These are phyloP conservation scores for Ascaphus truei DNA, from an alignment of 2,113 vertebrate genomes.

Conservation along the genomic window DNA sequence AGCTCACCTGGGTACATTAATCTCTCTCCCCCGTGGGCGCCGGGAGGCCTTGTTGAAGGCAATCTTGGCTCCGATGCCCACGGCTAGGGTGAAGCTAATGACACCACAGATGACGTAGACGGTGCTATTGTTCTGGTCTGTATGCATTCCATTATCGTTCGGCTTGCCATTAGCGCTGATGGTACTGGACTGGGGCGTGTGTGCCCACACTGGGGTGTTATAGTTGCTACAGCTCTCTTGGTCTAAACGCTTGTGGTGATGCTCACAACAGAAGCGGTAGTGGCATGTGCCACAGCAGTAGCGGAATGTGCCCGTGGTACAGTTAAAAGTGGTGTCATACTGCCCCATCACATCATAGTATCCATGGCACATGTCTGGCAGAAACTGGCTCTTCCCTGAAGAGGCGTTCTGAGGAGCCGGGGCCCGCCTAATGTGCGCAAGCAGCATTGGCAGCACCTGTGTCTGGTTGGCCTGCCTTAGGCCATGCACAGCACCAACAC, in stretches of 20 bases:
- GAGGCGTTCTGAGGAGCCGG: slow-evolving; percentile 40
- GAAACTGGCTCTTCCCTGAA: slow-evolving; percentile 25
- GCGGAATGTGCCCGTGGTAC: slow-evolving; percentile 79
- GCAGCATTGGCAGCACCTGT: slow-evolving; percentile 37
- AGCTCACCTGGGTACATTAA: slow-evolving; percentile 82
- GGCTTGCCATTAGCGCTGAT: slow-evolving; percentile 54
- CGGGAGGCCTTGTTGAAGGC: slow-evolving; percentile 87
- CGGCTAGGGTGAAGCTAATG: slow-evolving; percentile 81
- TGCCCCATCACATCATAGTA: slow-evolving; percentile 93
- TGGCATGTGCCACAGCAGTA: slow-evolving; percentile 89
- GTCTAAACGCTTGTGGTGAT: slow-evolving; percentile 71
- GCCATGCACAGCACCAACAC: slow-evolving; percentile 24
- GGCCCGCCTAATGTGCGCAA: slow-evolving; percentile 52
- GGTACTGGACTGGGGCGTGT: slow-evolving; percentile 64
- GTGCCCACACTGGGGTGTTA: slow-evolving; percentile 81
- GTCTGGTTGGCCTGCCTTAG: slow-evolving; percentile 25
- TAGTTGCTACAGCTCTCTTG: slow-evolving; percentile 82
- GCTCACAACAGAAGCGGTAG: slow-evolving; percentile 89
- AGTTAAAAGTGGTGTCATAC: slow-evolving; percentile 85
- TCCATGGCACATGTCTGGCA: slow-evolving; percentile 76
- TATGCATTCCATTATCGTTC: slow-evolving; percentile 53
- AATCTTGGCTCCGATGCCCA: slow-evolving; percentile 81
- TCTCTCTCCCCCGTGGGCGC: slow-evolving; percentile 75
- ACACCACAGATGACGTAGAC: slow-evolving; percentile 86
- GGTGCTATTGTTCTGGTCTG: slow-evolving; percentile 75